Percentiles rank a stretch among this genome's conserved stretches.
phyloP scores from a whole-genome alignment of 2,888 invertebrate genomes.

The Magallana nippona region DNA sequence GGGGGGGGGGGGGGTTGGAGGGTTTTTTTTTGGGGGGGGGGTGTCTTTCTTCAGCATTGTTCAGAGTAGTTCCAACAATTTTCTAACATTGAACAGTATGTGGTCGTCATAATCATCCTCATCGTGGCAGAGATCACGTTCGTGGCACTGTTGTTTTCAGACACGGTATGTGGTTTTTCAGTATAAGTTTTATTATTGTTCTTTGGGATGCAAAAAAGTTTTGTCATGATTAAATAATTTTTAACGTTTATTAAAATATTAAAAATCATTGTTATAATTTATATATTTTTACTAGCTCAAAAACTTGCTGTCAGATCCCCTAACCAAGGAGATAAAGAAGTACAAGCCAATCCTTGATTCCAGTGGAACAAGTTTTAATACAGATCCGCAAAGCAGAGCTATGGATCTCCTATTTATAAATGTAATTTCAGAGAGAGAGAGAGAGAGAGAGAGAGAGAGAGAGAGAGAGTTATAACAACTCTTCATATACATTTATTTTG shows the following conservation, averaged over 20 bases:
- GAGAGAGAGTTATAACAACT: too few relatives aligned
- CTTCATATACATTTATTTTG: too few relatives aligned
- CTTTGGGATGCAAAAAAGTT: too few relatives aligned
- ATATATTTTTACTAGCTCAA: constrained; percentile 36
- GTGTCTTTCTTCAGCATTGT: neutral
- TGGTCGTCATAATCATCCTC: constrained; percentile 43
- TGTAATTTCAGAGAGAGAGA: constrained; percentile 28
- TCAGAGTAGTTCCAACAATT: neutral
- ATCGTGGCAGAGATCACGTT: constrained; percentile 40
- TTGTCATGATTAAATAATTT: neutral
- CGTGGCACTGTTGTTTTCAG: constrained; percentile 45
- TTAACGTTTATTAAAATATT: neutral
- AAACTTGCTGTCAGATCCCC: constrained; percentile 14
- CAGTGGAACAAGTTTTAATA: neutral
- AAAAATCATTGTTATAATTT: neutral
- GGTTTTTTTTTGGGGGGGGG: too few relatives aligned
- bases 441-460: neutral
- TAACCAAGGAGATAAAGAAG: constrained; percentile 38
- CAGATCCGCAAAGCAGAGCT: constrained; percentile 37
- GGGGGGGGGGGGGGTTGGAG: too few relatives aligned
- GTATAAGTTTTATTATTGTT: neutral
- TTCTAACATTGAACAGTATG: constrained; percentile 42
- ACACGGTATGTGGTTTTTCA: constrained; percentile 24
- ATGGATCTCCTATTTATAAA: constrained; percentile 43
- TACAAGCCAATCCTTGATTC: constrained; percentile 30